Evolutionary conservation across 2,888 invertebrate species (phyloP).

Genomic region (Hofmannophila pseudospretella): DNA sequence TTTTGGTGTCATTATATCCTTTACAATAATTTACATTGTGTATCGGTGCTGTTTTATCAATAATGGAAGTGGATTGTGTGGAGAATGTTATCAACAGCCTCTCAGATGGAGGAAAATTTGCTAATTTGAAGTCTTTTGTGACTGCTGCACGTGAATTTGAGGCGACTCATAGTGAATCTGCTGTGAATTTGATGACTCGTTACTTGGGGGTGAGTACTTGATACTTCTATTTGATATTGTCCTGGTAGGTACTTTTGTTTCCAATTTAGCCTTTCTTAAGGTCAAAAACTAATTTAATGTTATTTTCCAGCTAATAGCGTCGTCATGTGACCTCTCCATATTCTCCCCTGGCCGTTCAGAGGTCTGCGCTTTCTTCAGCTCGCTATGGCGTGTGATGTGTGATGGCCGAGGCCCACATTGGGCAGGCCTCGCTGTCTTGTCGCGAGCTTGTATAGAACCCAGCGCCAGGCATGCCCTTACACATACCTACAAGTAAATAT

Average conservation of each 20-base stretch:
- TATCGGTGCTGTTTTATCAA: too few relatives aligned
- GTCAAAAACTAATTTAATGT: too few relatives aligned
- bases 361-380: constrained; percentile 82
- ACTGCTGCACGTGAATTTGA: constrained; percentile 72
- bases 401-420: constrained; percentile 79
- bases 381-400: constrained; percentile 81
- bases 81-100: constrained; percentile 45
- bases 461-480: constrained; percentile 80
- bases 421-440: constrained; percentile 81
- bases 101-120: constrained; percentile 57
- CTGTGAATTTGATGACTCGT: constrained; percentile 71
- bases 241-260: too few relatives aligned
- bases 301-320: constrained; percentile 79
- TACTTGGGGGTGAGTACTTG: constrained; percentile 62
- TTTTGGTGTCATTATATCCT: constrained; percentile 4
- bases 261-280: too few relatives aligned
- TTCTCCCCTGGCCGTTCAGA: constrained; percentile 82
- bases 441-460: constrained; percentile 79
- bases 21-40: constrained; percentile 2
- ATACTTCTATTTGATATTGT: background rate
- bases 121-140: constrained; percentile 74
- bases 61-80: constrained; percentile 59
- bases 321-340: constrained; percentile 79
- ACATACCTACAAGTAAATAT: constrained; percentile 80
- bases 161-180: constrained; percentile 69